Base-by-base conservation (phyloP, 1,140 invertebrate genomes). In the Pachyrhynchus sulphureomaculatus region DNA sequence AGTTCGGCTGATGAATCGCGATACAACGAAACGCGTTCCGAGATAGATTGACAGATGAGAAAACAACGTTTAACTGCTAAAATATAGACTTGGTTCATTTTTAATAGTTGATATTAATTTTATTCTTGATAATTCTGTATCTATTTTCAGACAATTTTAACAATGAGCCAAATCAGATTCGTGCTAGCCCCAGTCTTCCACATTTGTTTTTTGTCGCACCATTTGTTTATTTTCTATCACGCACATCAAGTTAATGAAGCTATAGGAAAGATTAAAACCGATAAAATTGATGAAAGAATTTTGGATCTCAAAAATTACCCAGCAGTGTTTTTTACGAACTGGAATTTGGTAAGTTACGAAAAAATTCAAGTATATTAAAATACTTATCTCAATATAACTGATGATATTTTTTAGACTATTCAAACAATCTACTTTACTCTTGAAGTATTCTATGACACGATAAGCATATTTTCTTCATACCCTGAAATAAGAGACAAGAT, bases 341-440 rank as follows among this genome's bases (percentile, higher is more conserved):
- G 53, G 53, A 56, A 45, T 34, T 18, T 56, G 41, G 53, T 56
- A 21, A 45, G 51, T 9, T 3, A 18, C n/a, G n/a, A n/a, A n/a
- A n/a, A n/a, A n/a, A 23, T 33, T 32, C 6, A 33, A 4, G n/a
- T 1, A 12, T 41, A 8, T 9, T 41, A 12, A 9, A 8, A 1
- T 4, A 9, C 17, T 17, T 17, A 41, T 9, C 39, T 13, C 12
- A 12, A 41, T 9, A 17, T 4, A 15, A 42, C 18, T 13, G 12
- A 42, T 42, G 12, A 42, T 10, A 18, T 42, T 12, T 69, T 69
- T 49, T 73, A 81, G 80, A 45, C 61, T 3, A 76, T 80, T 62
- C 80, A 82, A 60, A 75, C 75, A 0, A 13, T 78, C 1, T 82
- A 79, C 66, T 72, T 81, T 6, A 48, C 67, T 12, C 62, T 80